A percentile compares a stretch with the other conserved stretches of the same genome.
These are phyloP conservation scores for Aphidius colemani DNA, from an alignment of 2,888 invertebrate species.

Conservation along the genomic window DNA sequence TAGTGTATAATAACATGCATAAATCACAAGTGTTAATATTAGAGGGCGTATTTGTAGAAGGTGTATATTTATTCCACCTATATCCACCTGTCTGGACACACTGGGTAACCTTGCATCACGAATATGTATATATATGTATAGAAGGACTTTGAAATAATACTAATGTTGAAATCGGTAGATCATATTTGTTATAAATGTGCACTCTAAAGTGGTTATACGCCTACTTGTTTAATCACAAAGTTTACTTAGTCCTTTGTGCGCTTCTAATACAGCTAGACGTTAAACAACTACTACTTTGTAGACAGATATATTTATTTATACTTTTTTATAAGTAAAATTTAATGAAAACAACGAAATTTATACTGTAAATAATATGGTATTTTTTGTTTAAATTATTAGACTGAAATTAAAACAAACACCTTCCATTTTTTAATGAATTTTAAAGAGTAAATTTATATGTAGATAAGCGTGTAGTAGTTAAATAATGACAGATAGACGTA, in stretches of 20 bases:
- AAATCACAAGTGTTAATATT: constrained; percentile 59
- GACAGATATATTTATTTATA: too few relatives aligned
- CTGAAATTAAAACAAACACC: too few relatives aligned
- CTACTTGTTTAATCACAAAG: constrained; percentile 56
- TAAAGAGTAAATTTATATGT: constrained; percentile 9
- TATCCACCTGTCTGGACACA: constrained; percentile 34
- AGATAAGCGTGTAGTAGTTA: too few relatives aligned
- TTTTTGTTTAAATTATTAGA: too few relatives aligned
- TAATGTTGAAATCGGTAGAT: constrained; percentile 51
- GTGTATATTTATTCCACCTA: constrained; percentile 42
- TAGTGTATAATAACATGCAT: constrained; percentile 59
- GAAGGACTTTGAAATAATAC: constrained; percentile 29
- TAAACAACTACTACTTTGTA: constrained; percentile 54
- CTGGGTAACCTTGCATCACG: constrained; percentile 12
- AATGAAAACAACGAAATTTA: neutral
- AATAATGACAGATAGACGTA: too few relatives aligned
- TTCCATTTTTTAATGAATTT: too few relatives aligned
- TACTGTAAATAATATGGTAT: too few relatives aligned
- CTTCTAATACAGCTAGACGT: constrained; percentile 53
- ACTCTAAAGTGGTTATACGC: constrained; percentile 46
- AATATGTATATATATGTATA: constrained; percentile 15
- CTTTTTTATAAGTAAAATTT: constrained; percentile 10
- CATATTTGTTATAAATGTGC: constrained; percentile 44
- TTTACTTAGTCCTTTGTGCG: constrained; percentile 51
- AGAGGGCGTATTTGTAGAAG: constrained; percentile 55